phyloP scores from a whole-genome alignment of 2,797 vertebrate species.

The Chrysocyon brachyurus region DNA sequence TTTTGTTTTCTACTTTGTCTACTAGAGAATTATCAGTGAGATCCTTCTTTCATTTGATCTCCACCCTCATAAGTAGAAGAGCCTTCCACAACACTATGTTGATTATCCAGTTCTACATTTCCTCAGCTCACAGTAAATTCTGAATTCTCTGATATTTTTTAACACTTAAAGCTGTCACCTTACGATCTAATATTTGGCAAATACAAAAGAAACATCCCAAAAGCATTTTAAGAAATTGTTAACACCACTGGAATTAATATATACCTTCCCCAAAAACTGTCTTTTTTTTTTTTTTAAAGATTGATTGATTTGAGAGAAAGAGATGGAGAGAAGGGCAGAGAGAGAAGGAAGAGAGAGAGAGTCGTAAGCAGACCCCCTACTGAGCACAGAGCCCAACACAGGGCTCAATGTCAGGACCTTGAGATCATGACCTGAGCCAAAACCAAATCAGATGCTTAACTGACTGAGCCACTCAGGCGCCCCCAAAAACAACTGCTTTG shows the following conservation, averaged over 20 bases:
- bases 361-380: background rate
- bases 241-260: background rate
- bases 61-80: background rate
- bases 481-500: conserved; percentile 4
- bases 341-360: background rate
- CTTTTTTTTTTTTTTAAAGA: background rate
- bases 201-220: background rate
- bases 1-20: background rate
- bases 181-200: background rate
- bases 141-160: background rate
- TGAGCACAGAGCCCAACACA: background rate
- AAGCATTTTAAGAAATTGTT: background rate
- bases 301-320: background rate
- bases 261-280: background rate
- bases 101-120: background rate
- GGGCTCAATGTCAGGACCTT: background rate
- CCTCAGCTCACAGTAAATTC: background rate
- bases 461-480: background rate
- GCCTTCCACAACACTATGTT: background rate
- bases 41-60: background rate
- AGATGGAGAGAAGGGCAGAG: too few species aligned
- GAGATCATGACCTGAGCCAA: background rate
- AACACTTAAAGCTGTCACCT: background rate
- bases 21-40: background rate
- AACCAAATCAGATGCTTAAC: background rate